phyloP scores from a whole-genome alignment of 2,113 vertebrate genomes.

The Centrocercus urophasianus region DNA sequence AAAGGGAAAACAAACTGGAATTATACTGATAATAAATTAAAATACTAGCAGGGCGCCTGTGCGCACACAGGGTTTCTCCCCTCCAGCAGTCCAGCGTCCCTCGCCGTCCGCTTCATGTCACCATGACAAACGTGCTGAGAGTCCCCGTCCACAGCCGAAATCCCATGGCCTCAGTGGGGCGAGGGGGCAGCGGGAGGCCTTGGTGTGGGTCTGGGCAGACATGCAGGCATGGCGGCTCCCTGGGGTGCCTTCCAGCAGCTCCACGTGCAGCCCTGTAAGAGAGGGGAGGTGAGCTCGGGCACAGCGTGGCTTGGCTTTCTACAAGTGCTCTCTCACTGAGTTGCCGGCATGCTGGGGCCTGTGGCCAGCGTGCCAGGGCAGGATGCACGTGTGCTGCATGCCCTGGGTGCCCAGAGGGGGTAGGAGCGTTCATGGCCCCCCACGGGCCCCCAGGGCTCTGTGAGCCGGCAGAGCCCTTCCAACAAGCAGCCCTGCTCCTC shows the following conservation, averaged over 20 bases:
- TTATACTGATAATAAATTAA: constrained; percentile 69
- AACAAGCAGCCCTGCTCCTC: background rate
- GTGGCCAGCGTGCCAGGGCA: fast-evolving
- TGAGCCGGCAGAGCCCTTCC: background rate
- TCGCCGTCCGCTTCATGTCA: constrained; percentile 91
- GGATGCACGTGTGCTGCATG: fast-evolving
- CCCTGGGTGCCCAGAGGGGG: fast-evolving
- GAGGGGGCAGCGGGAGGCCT: background rate
- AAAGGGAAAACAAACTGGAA: background rate
- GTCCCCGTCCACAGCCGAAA: constrained; percentile 79
- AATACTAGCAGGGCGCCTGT: constrained; percentile 46
- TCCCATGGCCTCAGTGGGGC: constrained; percentile 60
- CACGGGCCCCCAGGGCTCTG: fast-evolving
- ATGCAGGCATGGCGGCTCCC: constrained; percentile 25
- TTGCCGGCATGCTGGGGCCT: fast-evolving
- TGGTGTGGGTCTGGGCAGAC: background rate
- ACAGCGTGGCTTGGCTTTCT: background rate
- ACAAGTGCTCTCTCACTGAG: fast-evolving
- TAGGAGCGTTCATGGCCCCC: fast-evolving
- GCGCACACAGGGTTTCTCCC: constrained; percentile 41
- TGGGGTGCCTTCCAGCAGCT: background rate
- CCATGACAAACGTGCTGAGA: constrained; percentile 90
- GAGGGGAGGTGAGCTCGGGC: background rate
- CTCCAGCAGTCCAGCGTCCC: constrained; percentile 70
- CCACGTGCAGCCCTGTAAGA: background rate